Base-by-base conservation (phyloP, 2,113 vertebrate species). In the Cheirogaleus medius region DNA sequence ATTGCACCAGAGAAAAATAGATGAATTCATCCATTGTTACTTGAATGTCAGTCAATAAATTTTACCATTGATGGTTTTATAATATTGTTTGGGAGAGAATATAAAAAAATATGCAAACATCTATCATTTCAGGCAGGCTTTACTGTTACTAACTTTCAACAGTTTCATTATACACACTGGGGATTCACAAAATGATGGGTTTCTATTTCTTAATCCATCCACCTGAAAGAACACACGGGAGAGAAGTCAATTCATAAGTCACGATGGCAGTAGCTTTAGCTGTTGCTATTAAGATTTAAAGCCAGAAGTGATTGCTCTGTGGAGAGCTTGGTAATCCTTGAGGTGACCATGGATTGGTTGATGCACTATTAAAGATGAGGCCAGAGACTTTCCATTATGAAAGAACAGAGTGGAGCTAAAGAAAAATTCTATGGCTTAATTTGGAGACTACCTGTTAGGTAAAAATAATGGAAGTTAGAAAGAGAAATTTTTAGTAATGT, bases 151-250 rank as follows among this genome's bases (percentile, higher is more conserved):
- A 73, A 71, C 73, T 78, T 92, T 63, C 71, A 82, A 34, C 60
- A 52, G 49, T 93, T 92, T 91, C 25, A 64, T 73, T 82, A 73
- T 47, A 63, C 10, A 69, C 47, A 5, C 27, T 6, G 0, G 74
- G 20, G 77, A 91, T 66, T 94, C 54, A 52, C 32, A 78, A 58
- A 76, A 88, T 23, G 23, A 88, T 14, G 37, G 52, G n/a, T 76
- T 87, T 87, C 60, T 94, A 20, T 63, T 87, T 86, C 85, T 87
- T 94, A 97, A 95, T 88, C 71, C 64, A 32, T 44, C 44, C 9
- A 8, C n/a, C 85, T 27, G 32, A 29, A 91, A 27, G 47, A 60
- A 17, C 10, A 23, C 29, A 49, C 27, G n/a, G 29, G 69, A 88
- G 37, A 73, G 42, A 91, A 88, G 25, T 63, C n/a, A 66, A 11